Evolutionary conservation across 2,113 vertebrate genomes (phyloP).

Genomic region (Eulemur rufifrons): DNA sequence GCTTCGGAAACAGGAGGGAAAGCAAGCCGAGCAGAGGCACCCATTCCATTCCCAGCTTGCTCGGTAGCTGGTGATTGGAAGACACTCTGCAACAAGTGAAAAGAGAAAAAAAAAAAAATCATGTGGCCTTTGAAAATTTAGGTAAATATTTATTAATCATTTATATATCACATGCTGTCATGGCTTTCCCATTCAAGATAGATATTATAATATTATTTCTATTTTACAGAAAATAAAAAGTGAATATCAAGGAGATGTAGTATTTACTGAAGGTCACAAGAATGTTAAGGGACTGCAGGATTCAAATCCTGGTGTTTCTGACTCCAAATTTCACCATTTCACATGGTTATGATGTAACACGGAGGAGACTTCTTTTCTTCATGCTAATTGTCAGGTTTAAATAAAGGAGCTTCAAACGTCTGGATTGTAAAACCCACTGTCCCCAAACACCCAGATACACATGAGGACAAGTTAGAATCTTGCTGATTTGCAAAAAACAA

Average conservation of each 20-base stretch:
- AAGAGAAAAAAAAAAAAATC: too few relatives aligned
- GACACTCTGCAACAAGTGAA: constrained; percentile 83
- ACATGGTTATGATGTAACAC: fast-evolving
- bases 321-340: neutral
- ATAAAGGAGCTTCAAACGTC: neutral
- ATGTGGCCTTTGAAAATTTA: neutral
- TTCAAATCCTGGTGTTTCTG: neutral
- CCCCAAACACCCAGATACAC: neutral
- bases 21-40: constrained; percentile 77
- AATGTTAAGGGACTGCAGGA: neutral
- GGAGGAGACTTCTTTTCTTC: neutral
- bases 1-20: constrained; percentile 86
- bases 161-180: neutral
- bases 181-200: neutral
- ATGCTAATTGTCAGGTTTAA: neutral
- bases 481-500: neutral
- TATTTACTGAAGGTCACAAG: neutral
- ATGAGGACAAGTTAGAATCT: neutral
- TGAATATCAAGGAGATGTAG: neutral
- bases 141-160: neutral
- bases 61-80: constrained; percentile 79
- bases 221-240: neutral
- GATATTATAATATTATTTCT: neutral
- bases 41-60: constrained; percentile 82
- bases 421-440: neutral